phyloP scores from a whole-genome alignment of 1,140 invertebrate genomes.

The Heliothis subflexa region DNA sequence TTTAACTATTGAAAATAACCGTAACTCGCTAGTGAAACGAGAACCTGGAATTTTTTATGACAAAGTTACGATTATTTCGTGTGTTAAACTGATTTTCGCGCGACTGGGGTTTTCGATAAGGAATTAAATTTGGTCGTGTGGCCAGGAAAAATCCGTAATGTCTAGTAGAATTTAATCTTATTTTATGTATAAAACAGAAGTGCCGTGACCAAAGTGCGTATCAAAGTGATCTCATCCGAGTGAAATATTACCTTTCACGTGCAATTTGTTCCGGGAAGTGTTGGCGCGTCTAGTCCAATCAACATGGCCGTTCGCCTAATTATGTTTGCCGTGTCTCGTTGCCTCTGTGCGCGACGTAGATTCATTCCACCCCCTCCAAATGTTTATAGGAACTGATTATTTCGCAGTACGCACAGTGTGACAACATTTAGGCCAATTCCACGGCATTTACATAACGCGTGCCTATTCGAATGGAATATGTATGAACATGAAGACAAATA shows the following conservation, averaged over 20 bases:
- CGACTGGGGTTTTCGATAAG: conserved; percentile 43
- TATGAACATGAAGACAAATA: conserved; percentile 26
- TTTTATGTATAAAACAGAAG: conserved; percentile 48
- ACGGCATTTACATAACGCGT: conserved; percentile 39
- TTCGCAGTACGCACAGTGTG: conserved; percentile 28
- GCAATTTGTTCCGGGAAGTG: conserved; percentile 63
- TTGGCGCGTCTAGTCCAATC: conserved; percentile 68
- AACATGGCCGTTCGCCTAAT: conserved; percentile 66
- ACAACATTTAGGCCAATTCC: conserved; percentile 36
- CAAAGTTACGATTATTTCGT: conserved; percentile 43
- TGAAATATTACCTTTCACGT: conserved; percentile 65
- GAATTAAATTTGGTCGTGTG: conserved; percentile 43
- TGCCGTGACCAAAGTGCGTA: conserved; percentile 50
- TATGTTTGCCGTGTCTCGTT: conserved; percentile 71
- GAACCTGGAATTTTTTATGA: conserved; percentile 47
- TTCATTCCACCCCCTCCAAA: conserved; percentile 51
- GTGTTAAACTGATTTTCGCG: conserved; percentile 47
- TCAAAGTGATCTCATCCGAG: conserved; percentile 55
- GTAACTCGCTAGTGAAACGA: conserved; percentile 34
- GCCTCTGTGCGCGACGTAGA: conserved; percentile 47
- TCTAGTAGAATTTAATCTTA: conserved; percentile 38
- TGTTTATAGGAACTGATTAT: conserved; percentile 50
- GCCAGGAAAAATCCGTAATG: conserved; percentile 6
- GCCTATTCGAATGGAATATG: conserved; percentile 39
- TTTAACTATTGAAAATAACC: conserved; percentile 46